phyloP scores from a whole-genome alignment of 2,797 vertebrate genomes.

The Argentina silus region DNA sequence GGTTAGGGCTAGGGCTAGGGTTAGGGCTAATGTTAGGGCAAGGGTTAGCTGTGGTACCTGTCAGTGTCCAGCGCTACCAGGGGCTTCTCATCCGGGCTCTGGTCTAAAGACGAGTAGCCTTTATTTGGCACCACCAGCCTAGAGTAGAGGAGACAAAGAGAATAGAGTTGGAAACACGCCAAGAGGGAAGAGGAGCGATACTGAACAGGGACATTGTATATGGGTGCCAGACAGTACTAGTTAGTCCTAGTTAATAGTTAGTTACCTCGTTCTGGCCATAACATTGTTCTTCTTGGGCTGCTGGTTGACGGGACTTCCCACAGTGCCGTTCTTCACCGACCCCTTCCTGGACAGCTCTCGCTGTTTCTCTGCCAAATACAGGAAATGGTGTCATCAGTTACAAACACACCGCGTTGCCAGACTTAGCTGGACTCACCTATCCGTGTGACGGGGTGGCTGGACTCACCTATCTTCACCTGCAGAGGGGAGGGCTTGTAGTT shows the following conservation, averaged over 20 bases:
- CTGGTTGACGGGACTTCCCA: slow-evolving; percentile 96
- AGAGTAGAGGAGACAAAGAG: slow-evolving; percentile 18
- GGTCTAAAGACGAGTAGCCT: slow-evolving; percentile 97
- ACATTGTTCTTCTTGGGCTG: slow-evolving; percentile 97
- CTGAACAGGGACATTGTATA: neutral
- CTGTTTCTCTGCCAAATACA: slow-evolving; percentile 91
- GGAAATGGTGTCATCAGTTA: slow-evolving; percentile 50
- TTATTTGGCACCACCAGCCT: slow-evolving; percentile 98
- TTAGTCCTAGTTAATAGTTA: too few species aligned
- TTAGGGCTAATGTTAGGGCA: too few species aligned
- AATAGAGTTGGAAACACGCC: neutral
- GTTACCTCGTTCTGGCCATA: slow-evolving; percentile 94
- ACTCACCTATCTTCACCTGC: slow-evolving; percentile 96
- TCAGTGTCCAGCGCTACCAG: slow-evolving; percentile 97
- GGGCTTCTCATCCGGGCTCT: slow-evolving; percentile 98
- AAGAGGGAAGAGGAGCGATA: neutral
- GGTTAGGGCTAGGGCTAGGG: too few species aligned
- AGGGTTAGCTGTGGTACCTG: slow-evolving; percentile 76
- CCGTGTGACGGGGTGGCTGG: neutral
- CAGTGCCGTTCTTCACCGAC: slow-evolving; percentile 92
- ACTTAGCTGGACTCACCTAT: neutral
- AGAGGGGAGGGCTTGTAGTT: slow-evolving; percentile 97
- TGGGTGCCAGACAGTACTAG: neutral
- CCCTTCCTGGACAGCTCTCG: slow-evolving; percentile 95
- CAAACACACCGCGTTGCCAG: neutral